Evolutionary conservation across 2,888 invertebrate genomes (phyloP), one percentile per base, ranked within the genome.

Genomic region (Tridacna gigas): DNA sequence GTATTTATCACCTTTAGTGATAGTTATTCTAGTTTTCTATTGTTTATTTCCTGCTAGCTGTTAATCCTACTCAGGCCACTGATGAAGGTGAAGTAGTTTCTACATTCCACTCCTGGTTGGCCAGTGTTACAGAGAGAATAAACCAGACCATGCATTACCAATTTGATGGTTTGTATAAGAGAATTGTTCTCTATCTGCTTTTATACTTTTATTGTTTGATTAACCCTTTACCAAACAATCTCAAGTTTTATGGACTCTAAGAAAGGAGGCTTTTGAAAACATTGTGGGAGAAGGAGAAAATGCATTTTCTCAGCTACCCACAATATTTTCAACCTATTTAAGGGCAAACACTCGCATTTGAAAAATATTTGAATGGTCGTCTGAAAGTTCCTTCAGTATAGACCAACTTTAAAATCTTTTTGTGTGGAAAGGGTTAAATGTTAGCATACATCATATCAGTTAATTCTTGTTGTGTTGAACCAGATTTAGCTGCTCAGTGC

Each of bases 111-210:
- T 96, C 96, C 74, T 97, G 97, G 97, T 95, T 97, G 67, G 96
- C 96, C 1, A 96, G 97, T 91, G 96, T 97, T 20, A 97, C 97
- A 15, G 97, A 97, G 93, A 95, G 96, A 37, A 96, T 97, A 77
- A 97, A 97, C 95, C 96, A 96, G 88, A 96, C 96, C 20, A 96
- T 97, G 96, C 96, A 96, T 93, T 97, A 96, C 92, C 96, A 96
- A 90, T 96, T 96, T 91, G 95, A 96, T 91, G 96, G 96, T 80
- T 88, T 86, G 90, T 86, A 37, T 20, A 7, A 4, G 37, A 37
- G 37, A 37, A 4, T 37, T 37, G 37, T 37, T 7, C 37, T 28
- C 9, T 25, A 2, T 15, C 22, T 26, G 25, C 22, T 65, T 37
- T 37, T 37, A 37, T 37, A n/a, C n/a, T n/a, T n/a, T n/a, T n/a